Conservation (phyloP, 2,888 invertebrate species). For the Leistus spinibarbis region DNA sequence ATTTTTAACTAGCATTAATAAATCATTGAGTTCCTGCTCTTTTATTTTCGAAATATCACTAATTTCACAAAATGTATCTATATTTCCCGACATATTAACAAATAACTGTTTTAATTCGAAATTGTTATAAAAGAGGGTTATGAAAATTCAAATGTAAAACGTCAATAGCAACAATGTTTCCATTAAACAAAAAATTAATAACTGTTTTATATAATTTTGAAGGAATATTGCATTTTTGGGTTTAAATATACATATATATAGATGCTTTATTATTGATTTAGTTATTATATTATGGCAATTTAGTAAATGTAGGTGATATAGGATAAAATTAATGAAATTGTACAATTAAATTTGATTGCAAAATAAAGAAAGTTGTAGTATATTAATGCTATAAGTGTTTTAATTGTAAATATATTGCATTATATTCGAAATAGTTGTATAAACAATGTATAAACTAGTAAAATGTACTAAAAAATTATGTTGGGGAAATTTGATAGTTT, state of each 20-base stretch:
- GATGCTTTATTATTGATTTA: no score
- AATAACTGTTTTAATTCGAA: background rate
- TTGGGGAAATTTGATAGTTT: background rate
- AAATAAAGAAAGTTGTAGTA: no score
- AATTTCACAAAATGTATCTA: background rate
- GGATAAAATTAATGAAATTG: no score
- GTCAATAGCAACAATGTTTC: background rate
- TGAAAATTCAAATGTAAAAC: background rate
- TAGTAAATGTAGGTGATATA: no score
- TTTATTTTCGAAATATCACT: constrained; percentile 19
- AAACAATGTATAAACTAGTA: background rate
- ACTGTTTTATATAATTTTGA: background rate
- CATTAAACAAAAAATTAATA: background rate
- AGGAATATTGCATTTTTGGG: no score
- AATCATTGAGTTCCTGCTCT: constrained; percentile 47
- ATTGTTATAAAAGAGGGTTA: background rate
- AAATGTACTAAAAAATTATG: background rate
- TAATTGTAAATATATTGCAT: no score
- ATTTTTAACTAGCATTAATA: constrained; percentile 46
- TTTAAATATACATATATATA: no score
- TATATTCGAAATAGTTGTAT: no score
- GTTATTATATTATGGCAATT: no score
- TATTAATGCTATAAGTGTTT: no score
- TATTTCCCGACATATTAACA: background rate
- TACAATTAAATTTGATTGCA: no score